Percentiles rank a stretch among this genome's conserved stretches.
Conservation (phyloP, 1,140 invertebrate genomes). For the Papilio machaon region DNA sequence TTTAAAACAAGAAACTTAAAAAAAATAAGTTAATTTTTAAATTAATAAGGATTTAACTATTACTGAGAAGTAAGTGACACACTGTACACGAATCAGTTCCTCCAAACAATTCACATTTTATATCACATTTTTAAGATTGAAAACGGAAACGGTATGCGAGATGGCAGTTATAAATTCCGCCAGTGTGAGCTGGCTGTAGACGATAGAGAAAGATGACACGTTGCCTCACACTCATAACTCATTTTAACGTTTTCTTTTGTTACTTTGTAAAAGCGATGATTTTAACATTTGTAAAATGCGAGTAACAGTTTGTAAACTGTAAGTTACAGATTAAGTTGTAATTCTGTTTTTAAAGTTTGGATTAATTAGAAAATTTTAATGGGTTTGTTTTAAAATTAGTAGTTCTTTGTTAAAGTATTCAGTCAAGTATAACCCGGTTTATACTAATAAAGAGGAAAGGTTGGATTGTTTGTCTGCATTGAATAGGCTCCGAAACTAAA, state of each 20-base stretch:
- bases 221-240: constrained; percentile 19
- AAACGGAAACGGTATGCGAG: constrained; percentile 31
- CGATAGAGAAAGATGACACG: constrained; percentile 33
- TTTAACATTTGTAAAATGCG: not conserved
- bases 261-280: not conserved
- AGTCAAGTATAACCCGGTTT: too few species aligned
- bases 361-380: too few species aligned
- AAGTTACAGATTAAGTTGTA: not conserved
- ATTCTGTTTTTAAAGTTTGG: too few species aligned
- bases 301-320: not conserved
- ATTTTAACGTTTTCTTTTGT: constrained; percentile 33
- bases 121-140: constrained; percentile 32
- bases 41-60: too few species aligned
- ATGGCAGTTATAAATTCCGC: constrained; percentile 33
- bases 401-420: too few species aligned
- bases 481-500: too few species aligned
- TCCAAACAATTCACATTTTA: not conserved
- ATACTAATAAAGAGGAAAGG: too few species aligned
- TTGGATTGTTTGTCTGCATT: too few species aligned
- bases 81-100: not conserved
- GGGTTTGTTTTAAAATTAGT: too few species aligned
- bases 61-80: not conserved
- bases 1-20: too few species aligned
- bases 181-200: constrained; percentile 28
- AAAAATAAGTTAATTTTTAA: too few species aligned